Percentiles rank a stretch among this genome's conserved stretches.
Evolutionary conservation across 2,113 vertebrate species (phyloP).

Genomic region (rabbit (Oryctolagus cuniculus)): DNA sequence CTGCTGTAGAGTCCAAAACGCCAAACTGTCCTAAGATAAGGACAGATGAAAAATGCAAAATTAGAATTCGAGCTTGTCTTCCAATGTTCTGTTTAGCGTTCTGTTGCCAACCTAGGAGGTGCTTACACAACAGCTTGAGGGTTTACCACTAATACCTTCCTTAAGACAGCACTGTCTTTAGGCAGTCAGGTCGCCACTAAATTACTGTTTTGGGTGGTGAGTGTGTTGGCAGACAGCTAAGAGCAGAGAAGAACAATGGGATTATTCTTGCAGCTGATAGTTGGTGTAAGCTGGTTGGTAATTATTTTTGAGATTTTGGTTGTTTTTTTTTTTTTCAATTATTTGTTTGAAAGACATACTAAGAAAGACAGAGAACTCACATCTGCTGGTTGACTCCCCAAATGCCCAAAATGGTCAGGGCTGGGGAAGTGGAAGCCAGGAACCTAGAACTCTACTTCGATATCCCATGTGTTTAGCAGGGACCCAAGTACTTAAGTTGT

Average conservation of each 20-base stretch:
- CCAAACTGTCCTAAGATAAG: slow-evolving; percentile 74
- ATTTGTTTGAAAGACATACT: too few species aligned
- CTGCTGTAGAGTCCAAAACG: slow-evolving; percentile 48
- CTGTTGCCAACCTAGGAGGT: slow-evolving; percentile 69
- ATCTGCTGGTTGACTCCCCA: too few species aligned
- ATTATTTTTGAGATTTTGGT: neutral
- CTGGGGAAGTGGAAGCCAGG: too few species aligned
- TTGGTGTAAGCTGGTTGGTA: neutral
- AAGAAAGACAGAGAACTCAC: too few species aligned
- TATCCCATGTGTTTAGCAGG: too few species aligned
- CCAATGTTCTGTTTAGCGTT: slow-evolving; percentile 73
- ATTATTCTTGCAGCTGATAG: slow-evolving; percentile 10
- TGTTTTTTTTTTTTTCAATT: neutral
- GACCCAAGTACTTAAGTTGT: too few species aligned
- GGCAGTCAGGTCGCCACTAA: slow-evolving; percentile 5
- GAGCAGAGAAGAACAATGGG: neutral
- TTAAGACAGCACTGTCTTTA: neutral
- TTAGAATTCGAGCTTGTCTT: slow-evolving; percentile 79
- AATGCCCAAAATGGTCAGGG: too few species aligned
- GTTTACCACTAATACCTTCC: slow-evolving; percentile 44
- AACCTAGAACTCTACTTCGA: too few species aligned
- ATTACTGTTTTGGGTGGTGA: slow-evolving; percentile 36
- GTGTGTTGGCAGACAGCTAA: neutral
- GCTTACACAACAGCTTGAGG: slow-evolving; percentile 71
- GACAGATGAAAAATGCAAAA: slow-evolving; percentile 80